A percentile compares a stretch with the other conserved stretches of the same genome.
These are phyloP conservation scores for Drosophila orena DNA, from an alignment of 1,140 invertebrate species.

Conservation along the genomic window DNA sequence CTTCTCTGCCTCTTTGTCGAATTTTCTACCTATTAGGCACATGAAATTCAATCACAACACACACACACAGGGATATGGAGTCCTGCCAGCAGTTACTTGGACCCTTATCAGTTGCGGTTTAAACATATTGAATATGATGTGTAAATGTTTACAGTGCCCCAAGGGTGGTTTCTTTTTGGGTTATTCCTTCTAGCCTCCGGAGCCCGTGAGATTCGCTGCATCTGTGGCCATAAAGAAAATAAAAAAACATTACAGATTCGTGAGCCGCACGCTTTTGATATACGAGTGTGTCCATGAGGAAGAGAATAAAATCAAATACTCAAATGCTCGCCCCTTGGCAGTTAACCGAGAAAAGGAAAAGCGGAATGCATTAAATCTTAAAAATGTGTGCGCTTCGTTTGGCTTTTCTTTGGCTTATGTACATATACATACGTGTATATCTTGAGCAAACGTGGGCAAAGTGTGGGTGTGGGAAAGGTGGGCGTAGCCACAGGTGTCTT, in stretches of 20 bases:
- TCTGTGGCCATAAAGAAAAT: conserved; percentile 49
- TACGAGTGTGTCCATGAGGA: conserved; percentile 49
- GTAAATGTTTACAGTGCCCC: conserved; percentile 51
- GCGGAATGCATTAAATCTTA: conserved; percentile 49
- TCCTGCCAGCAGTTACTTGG: conserved; percentile 44
- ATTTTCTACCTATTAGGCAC: conserved; percentile 82
- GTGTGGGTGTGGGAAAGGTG: neutral
- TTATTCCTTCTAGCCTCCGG: conserved; percentile 5
- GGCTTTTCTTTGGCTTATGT: conserved; percentile 36
- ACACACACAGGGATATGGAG: conserved; percentile 13
- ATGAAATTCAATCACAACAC: conserved; percentile 78
- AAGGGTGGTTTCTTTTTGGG: conserved; percentile 19
- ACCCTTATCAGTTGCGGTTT: conserved; percentile 77
- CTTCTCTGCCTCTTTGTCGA: conserved; percentile 56
- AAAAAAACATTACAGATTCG: conserved; percentile 51
- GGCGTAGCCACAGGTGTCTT: conserved; percentile 55
- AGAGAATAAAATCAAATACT: conserved; percentile 53
- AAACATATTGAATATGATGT: conserved; percentile 78
- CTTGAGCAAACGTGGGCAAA: conserved; percentile 11
- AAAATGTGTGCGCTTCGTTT: conserved; percentile 46
- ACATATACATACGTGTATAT: too few relatives aligned
- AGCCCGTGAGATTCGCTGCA: conserved; percentile 63
- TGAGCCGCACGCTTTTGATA: conserved; percentile 41
- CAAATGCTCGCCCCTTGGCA: conserved; percentile 41
- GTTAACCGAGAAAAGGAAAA: conserved; percentile 30